Base-by-base conservation (phyloP, 2,888 invertebrate species). In the Drosophila putrida region DNA sequence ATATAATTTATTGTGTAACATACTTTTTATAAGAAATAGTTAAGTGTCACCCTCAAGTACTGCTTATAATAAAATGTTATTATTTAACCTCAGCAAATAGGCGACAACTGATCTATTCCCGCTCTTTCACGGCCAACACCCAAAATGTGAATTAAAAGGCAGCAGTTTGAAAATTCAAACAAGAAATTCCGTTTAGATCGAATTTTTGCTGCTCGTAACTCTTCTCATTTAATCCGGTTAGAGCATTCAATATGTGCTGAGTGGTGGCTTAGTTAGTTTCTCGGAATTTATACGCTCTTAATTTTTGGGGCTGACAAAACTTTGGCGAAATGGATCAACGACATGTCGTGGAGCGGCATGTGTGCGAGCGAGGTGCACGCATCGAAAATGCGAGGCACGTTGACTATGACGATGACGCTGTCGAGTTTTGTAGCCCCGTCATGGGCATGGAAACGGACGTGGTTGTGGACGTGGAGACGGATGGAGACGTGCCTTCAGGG, bases 261-360 rank as follows among this genome's bases (percentile, higher is more conserved):
- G 8, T 6, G 15, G 31, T 20, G n/a, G 27, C n/a, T 67, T 36
- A 66, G 44, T 41, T 68, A 46, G 78, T 60, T 64, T 6, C 36
- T 43, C n/a, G 44, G 8, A 47, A 63, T 69, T 59, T 53, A 57
- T 71, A 41, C 15, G 65, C 75, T 86, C 20, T 62, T 80, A 41
- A 80, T 71, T 77, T 78, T 63, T 43, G 60, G 38, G 38, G 47
- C 61, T 66, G 60, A 71, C 80, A 70, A 87, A 80, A 75, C 44
- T 81, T 71, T 84, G 70, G 78, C 82, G 85, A 82, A 82, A 89
- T 89, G 85, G 89, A 78, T 85, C 81, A 81, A 44, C 67, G 82
- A 75, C 87, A 80, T 84, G 85, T 74, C 25, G 47, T 39, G 46
- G 15, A 20, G 79, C 65, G 44, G 59, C 28, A 51, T 50, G 50